Conservation (phyloP, 2,797 vertebrate genomes). For the Acanthurus lineatus region DNA sequence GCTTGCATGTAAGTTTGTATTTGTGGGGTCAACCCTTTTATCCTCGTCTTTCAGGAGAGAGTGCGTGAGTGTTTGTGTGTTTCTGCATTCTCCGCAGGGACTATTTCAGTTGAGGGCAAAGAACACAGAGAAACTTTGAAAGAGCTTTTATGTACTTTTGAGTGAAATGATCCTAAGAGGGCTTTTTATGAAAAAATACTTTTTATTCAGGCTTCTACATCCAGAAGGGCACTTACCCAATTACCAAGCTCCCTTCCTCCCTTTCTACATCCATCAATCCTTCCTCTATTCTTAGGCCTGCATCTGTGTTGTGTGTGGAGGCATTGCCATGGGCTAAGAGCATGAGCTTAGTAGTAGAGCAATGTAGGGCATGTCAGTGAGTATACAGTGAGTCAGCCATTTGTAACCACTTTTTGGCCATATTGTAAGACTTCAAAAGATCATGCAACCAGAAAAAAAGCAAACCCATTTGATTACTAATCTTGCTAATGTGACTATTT, state of each 20-base stretch:
- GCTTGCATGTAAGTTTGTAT: slow-evolving; percentile 62
- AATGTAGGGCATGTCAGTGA: slow-evolving; percentile 77
- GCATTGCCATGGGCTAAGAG: slow-evolving; percentile 75
- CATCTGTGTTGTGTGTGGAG: slow-evolving; percentile 69
- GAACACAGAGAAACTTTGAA: slow-evolving; percentile 79
- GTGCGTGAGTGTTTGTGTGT: slow-evolving; percentile 76
- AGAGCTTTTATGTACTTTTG: slow-evolving; percentile 88
- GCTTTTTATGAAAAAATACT: slow-evolving; percentile 68
- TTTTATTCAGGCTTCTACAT: slow-evolving; percentile 80
- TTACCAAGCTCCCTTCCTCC: slow-evolving; percentile 74
- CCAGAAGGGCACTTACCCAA: slow-evolving; percentile 84
- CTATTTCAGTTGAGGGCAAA: slow-evolving; percentile 80
- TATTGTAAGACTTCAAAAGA: slow-evolving; percentile 63
- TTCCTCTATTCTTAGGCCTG: slow-evolving; percentile 79
- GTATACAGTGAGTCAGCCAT: slow-evolving; percentile 72
- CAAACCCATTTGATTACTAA: slow-evolving; percentile 43
- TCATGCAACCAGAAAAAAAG: slow-evolving; percentile 37
- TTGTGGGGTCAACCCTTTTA: slow-evolving; percentile 82
- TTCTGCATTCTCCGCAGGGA: slow-evolving; percentile 79
- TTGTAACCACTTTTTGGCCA: slow-evolving; percentile 69
- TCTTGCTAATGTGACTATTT: slow-evolving; percentile 44
- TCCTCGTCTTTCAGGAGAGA: slow-evolving; percentile 75
- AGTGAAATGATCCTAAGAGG: slow-evolving; percentile 83
- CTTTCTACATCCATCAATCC: slow-evolving; percentile 75
- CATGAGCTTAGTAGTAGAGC: slow-evolving; percentile 67